These are phyloP conservation scores for Ceyx margarethae DNA, from an alignment of 2,113 vertebrate species.

Conservation along the genomic window DNA sequence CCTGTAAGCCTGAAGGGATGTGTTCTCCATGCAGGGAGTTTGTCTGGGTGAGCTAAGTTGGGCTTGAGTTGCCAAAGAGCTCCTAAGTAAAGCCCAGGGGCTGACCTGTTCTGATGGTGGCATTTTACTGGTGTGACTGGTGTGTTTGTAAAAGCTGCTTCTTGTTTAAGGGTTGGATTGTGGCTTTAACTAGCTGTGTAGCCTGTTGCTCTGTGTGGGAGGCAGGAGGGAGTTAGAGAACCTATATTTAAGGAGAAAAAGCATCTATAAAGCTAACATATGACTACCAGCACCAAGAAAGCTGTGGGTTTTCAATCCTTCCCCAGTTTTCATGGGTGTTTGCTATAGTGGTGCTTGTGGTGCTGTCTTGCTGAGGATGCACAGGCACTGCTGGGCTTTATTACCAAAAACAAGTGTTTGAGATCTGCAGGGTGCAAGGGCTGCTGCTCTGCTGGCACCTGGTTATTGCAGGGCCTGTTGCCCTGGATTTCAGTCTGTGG, in stretches of 20 bases:
- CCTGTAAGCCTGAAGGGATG: neutral
- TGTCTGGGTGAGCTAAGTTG: neutral
- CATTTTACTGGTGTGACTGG: neutral
- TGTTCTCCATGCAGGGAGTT: neutral
- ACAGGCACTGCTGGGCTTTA: neutral
- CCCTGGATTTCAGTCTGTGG: neutral
- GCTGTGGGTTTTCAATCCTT: neutral
- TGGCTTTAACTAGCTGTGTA: neutral
- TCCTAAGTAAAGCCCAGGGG: accelerated
- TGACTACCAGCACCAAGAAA: neutral
- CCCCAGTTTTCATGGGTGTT: neutral
- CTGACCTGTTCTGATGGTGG: neutral
- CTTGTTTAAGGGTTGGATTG: neutral
- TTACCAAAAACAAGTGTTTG: neutral
- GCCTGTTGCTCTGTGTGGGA: neutral
- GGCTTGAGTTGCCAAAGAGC: neutral
- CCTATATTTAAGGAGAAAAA: neutral
- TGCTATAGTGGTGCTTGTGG: neutral
- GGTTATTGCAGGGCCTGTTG: neutral
- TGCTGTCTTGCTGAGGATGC: neutral
- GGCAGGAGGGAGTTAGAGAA: neutral
- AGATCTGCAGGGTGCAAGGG: neutral
- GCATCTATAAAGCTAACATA: neutral
- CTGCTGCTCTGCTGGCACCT: neutral
- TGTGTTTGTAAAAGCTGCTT: neutral